phyloP scores from a whole-genome alignment of 2,888 invertebrate species.

The Drosophila neonasuta region DNA sequence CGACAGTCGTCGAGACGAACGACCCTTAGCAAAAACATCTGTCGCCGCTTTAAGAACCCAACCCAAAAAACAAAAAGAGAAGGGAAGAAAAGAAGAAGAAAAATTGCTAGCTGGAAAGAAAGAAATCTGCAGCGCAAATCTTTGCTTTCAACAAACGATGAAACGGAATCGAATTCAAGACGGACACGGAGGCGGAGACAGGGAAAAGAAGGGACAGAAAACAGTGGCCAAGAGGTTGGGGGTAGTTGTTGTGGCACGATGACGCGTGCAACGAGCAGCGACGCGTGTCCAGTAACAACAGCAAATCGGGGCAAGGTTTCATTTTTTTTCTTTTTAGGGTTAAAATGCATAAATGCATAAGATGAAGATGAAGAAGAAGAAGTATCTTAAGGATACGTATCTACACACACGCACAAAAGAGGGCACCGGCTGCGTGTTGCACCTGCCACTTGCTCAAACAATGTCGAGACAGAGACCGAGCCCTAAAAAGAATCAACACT shows the following conservation, averaged over 20 bases:
- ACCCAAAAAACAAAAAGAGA: constrained; percentile 8
- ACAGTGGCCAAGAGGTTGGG: neutral
- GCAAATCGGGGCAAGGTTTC: constrained; percentile 58
- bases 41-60: constrained; percentile 36
- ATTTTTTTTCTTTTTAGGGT: constrained; percentile 29
- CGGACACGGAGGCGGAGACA: neutral
- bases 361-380: neutral
- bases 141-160: constrained; percentile 36
- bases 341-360: constrained; percentile 32
- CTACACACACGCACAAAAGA: constrained; percentile 20
- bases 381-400: constrained; percentile 44
- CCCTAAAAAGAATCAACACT: constrained; percentile 25
- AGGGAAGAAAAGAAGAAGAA: constrained; percentile 3
- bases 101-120: constrained; percentile 22
- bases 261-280: constrained; percentile 36
- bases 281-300: constrained; percentile 61
- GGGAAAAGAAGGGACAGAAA: neutral
- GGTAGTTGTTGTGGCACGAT: constrained; percentile 7
- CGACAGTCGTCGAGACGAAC: constrained; percentile 29
- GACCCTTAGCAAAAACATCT: constrained; percentile 55
- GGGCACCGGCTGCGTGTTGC: constrained; percentile 57
- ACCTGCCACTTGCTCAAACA: constrained; percentile 59
- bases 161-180: constrained; percentile 12
- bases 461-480: constrained; percentile 14
- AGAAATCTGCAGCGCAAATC: constrained; percentile 59